A percentile compares a stretch with the other conserved stretches of the same genome.
Conservation (phyloP, 1,140 invertebrate genomes). For the Diorhabda elongata region DNA sequence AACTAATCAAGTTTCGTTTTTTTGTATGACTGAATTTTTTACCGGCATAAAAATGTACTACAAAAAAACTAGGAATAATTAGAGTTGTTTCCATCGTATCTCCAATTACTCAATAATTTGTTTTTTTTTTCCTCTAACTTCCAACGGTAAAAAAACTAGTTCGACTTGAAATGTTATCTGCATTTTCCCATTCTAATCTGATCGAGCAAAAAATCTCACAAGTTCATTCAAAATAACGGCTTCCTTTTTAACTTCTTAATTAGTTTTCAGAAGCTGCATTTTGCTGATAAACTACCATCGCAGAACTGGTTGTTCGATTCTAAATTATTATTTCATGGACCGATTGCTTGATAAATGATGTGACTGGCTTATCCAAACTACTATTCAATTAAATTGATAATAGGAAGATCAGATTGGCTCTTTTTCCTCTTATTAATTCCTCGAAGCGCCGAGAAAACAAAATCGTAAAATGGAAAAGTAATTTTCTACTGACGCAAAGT, state of each 20-base stretch:
- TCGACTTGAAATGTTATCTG: not conserved
- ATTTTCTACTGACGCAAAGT: too few species aligned
- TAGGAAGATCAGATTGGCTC: not conserved
- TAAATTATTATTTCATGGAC: slow-evolving; percentile 18
- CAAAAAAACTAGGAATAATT: too few species aligned
- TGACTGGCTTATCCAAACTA: slow-evolving; percentile 16
- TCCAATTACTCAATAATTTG: too few species aligned
- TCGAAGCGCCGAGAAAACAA: too few species aligned
- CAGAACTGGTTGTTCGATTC: slow-evolving; percentile 9
- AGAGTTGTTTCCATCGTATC: too few species aligned
- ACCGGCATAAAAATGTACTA: too few species aligned
- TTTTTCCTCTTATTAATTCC: not conserved
- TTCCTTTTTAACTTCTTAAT: slow-evolving; percentile 18
- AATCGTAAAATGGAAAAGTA: too few species aligned
- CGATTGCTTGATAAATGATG: slow-evolving; percentile 7
- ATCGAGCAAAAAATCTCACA: slow-evolving; percentile 11
- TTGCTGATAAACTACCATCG: slow-evolving; percentile 14
- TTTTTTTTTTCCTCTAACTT: too few species aligned
- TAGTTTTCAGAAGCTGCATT: slow-evolving; percentile 15
- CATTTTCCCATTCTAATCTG: slow-evolving; percentile 11
- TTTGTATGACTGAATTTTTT: too few species aligned
- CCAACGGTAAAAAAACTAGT: too few species aligned
- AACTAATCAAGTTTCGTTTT: too few species aligned
- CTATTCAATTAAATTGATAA: slow-evolving; percentile 12
- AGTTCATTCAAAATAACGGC: slow-evolving; percentile 16